Base-by-base conservation (phyloP, 1,140 invertebrate genomes). In the Acromyrmex charruanus region DNA sequence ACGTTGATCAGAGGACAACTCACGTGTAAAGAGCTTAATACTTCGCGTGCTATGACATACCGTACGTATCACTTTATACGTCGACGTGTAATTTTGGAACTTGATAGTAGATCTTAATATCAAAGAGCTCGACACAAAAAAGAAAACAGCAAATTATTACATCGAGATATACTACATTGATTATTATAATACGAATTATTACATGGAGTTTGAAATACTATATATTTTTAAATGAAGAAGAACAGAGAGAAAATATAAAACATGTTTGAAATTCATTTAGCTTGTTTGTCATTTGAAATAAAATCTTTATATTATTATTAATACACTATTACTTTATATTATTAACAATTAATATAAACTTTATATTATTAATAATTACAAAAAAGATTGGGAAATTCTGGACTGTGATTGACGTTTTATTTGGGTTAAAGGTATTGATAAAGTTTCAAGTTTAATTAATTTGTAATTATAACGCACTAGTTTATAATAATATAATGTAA, bases 51-150 rank as follows among this genome's bases (percentile, higher is more conserved):
- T 31, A n/a, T 53, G 21, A 72, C 53, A 18, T 49, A 44, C 21
- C 10, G 18, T 21, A 74, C 25, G 72, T 82, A 74, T 82, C 39
- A 82, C 25, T 61, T 74, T 31, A 65, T 35, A 31, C 2, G 21
- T 18, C 51, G 18, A 72, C 53, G 21, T 16, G 25, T 4, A 44
- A 71, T 16, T 31, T 14, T 31, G 31, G 51, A 35, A 82, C 72
- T 74, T 82, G 71, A 82, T 74, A 74, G 35, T 21, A 14, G 53
- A 61, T 31, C 53, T 82, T 72, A 49, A 49, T 72, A 59, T 72
- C 55, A 61, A 49, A 59, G 39, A 74, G 21, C 21, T 81, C 49
- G 65, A 80, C 53, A 35, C 39, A 44, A 14, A 35, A 49, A 55
- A 35, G 25, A 35, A 74, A 82, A 61, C 3, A 16, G 12, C 9